These are phyloP conservation scores for Myotis findleyi DNA, from an alignment of 2,797 vertebrate species.

Conservation along the genomic window DNA sequence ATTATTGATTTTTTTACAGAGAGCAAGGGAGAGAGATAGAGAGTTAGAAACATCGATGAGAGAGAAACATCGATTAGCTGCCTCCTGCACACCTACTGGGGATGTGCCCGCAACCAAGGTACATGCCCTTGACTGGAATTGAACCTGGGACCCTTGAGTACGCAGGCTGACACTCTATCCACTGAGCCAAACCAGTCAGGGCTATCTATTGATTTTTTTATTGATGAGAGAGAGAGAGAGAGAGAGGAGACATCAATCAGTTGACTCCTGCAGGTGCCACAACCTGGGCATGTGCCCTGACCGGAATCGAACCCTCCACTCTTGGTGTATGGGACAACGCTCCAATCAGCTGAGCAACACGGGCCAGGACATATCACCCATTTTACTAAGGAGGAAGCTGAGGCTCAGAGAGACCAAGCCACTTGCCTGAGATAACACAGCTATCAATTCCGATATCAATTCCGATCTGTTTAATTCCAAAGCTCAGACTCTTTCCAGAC, in stretches of 20 bases:
- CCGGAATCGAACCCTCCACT: not conserved
- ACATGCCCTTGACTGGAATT: too few species aligned
- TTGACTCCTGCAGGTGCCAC: not conserved
- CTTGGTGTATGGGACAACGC: not conserved
- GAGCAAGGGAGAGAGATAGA: too few species aligned
- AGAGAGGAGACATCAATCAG: not conserved
- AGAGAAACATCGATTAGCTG: too few species aligned
- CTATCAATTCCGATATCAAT: not conserved
- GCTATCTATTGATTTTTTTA: not conserved
- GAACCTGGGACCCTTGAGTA: too few species aligned
- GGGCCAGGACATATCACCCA: not conserved
- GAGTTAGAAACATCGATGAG: too few species aligned
- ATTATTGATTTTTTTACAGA: too few species aligned
- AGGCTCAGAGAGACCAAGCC: not conserved
- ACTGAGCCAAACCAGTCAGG: too few species aligned
- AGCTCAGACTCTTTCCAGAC: not conserved
- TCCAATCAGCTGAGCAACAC: not conserved
- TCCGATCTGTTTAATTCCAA: not conserved
- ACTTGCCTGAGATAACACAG: not conserved
- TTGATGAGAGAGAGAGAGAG: not conserved
- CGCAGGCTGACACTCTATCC: too few species aligned
- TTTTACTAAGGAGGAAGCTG: not conserved
- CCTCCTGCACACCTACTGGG: too few species aligned
- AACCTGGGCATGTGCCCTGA: not conserved
- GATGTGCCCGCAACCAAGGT: too few species aligned